phyloP scores from a whole-genome alignment of 2,797 vertebrate species.

The Xenopus petersii region DNA sequence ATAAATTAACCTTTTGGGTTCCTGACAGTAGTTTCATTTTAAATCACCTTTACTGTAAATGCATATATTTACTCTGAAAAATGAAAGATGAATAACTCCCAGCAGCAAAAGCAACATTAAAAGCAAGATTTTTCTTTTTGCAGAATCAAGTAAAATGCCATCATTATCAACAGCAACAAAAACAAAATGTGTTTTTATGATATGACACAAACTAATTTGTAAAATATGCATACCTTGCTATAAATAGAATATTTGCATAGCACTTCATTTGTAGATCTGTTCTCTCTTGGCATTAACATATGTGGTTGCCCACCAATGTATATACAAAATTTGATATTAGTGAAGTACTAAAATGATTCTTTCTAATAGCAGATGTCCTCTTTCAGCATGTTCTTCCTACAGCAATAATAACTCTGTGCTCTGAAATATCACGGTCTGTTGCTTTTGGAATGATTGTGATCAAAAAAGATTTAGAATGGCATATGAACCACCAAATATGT shows the following conservation, averaged over 20 bases:
- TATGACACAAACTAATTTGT: background rate
- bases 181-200: background rate
- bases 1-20: no score
- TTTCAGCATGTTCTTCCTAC: slow-evolving; percentile 49
- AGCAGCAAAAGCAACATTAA: background rate
- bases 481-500: slow-evolving; percentile 49
- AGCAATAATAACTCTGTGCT: slow-evolving; percentile 42
- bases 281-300: slow-evolving; percentile 48
- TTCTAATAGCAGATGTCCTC: slow-evolving; percentile 48
- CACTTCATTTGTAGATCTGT: slow-evolving; percentile 25
- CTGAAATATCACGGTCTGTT: slow-evolving; percentile 50
- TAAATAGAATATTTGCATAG: slow-evolving; percentile 26
- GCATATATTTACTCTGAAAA: no score
- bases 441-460: slow-evolving; percentile 49
- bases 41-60: no score
- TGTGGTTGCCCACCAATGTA: slow-evolving; percentile 45
- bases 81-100: no score
- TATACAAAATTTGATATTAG: slow-evolving; percentile 46
- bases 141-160: background rate
- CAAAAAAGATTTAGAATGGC: slow-evolving; percentile 45
- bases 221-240: slow-evolving; percentile 11
- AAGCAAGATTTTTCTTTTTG: background rate
- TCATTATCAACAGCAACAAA: background rate
- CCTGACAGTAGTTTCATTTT: no score
- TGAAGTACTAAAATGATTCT: slow-evolving; percentile 44